phyloP scores from a whole-genome alignment of 2,113 vertebrate genomes.

The Prionailurus bengalensis region DNA sequence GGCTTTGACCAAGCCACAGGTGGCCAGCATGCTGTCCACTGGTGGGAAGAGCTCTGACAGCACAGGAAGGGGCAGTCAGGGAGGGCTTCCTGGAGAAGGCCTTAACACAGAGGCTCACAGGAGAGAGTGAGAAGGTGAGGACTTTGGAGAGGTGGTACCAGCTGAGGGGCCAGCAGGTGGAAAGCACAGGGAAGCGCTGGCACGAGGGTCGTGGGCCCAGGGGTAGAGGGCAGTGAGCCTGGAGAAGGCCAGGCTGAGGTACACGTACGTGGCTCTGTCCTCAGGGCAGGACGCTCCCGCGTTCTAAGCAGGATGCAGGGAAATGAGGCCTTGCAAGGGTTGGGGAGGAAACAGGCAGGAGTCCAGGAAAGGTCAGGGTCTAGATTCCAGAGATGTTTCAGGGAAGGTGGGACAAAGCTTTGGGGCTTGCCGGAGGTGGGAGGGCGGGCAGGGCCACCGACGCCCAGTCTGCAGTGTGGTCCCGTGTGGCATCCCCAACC shows the following conservation, averaged over 20 bases:
- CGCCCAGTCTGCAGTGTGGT: rapidly evolving
- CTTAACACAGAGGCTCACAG: neutral
- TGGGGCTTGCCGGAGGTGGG: neutral
- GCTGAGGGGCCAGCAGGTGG: neutral
- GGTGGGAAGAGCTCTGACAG: neutral
- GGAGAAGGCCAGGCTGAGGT: neutral
- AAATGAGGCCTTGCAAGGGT: neutral
- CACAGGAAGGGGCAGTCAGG: neutral
- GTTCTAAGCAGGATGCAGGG: neutral
- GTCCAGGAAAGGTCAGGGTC: neutral
- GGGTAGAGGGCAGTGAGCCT: neutral
- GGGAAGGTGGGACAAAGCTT: neutral
- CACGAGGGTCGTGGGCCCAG: neutral
- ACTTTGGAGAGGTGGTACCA: neutral
- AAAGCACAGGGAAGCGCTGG: neutral
- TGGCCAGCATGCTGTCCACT: neutral
- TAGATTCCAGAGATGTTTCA: neutral
- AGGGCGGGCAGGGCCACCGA: neutral
- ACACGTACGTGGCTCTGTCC: neutral
- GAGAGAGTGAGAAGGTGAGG: neutral
- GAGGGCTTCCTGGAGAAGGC: slow-evolving; percentile 54
- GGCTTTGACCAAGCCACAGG: neutral
- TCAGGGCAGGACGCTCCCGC: rapidly evolving
- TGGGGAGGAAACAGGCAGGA: neutral
- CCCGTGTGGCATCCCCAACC: neutral